A percentile compares a stretch with the other conserved stretches of the same genome.
Evolutionary conservation across 2,888 invertebrate species (phyloP).

Genomic region (Mythimna loreyi): DNA sequence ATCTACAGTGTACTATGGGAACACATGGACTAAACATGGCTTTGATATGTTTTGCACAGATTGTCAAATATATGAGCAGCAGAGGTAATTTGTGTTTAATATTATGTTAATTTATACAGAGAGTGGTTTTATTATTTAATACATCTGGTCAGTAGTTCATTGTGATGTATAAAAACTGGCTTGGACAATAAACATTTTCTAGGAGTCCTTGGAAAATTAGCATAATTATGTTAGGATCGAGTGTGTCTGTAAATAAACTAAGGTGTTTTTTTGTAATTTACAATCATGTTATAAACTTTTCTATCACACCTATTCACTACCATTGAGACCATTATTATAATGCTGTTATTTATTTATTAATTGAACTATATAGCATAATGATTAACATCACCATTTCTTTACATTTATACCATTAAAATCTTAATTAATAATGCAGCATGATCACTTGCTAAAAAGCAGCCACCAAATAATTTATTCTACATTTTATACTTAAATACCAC

Average conservation of each 20-base stretch:
- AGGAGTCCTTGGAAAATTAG: conserved; percentile 40
- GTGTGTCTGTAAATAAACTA: conserved; percentile 2
- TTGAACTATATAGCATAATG: background rate
- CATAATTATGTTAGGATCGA: conserved; percentile 5
- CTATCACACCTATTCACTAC: background rate
- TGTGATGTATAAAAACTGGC: conserved; percentile 20
- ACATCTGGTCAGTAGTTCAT: conserved; percentile 15
- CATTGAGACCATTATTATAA: background rate
- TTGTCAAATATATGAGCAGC: conserved; percentile 90
- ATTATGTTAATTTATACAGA: conserved; percentile 26
- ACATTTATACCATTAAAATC: background rate
- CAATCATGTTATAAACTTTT: background rate
- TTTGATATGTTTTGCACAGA: conserved; percentile 92
- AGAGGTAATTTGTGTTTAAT: conserved; percentile 77
- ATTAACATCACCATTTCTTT: background rate
- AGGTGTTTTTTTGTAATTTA: no score
- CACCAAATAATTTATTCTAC: background rate
- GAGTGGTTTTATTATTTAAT: conserved; percentile 13
- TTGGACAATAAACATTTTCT: conserved; percentile 23
- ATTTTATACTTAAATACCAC: background rate
- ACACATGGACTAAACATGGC: conserved; percentile 93
- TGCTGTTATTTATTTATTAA: background rate
- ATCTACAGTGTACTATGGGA: conserved; percentile 93
- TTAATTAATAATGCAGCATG: background rate
- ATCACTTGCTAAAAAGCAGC: background rate